phyloP scores from a whole-genome alignment of 2,797 vertebrate species.

The Acanthis flammea region DNA sequence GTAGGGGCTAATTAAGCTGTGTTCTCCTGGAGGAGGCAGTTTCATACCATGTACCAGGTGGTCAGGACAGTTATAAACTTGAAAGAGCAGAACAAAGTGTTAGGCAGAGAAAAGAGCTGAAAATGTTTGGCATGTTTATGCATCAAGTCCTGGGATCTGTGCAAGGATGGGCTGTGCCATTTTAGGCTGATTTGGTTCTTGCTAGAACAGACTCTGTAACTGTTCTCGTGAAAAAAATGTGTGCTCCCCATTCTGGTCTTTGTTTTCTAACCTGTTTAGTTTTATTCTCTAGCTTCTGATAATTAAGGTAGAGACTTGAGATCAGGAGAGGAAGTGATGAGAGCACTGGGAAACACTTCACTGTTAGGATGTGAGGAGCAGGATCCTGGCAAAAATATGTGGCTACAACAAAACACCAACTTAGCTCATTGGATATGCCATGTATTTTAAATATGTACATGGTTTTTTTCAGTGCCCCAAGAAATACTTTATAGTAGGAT shows the following conservation, averaged over 20 bases:
- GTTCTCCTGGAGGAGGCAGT: not conserved
- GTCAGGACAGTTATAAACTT: not conserved
- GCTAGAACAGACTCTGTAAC: not conserved
- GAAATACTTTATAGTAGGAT: not conserved
- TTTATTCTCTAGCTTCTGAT: not conserved
- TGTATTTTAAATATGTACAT: not conserved
- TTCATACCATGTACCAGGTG: not conserved
- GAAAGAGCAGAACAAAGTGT: not conserved
- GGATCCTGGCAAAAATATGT: not conserved
- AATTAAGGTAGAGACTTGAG: not conserved
- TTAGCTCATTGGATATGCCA: not conserved
- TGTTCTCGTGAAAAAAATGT: not conserved
- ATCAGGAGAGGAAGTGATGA: not conserved
- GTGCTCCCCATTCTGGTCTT: not conserved
- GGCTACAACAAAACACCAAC: not conserved
- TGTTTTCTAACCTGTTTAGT: not conserved
- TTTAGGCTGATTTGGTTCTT: not conserved
- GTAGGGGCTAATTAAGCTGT: constrained; percentile 4
- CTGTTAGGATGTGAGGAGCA: accelerated
- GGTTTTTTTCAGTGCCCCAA: not conserved
- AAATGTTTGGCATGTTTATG: not conserved
- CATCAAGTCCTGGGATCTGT: not conserved
- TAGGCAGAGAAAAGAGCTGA: not conserved
- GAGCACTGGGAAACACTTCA: not conserved
- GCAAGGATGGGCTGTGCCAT: not conserved